Percentiles rank a stretch among this genome's conserved stretches.
These are phyloP conservation scores for Gymnocheta viridis DNA, from an alignment of 2,888 invertebrate species.

Conservation along the genomic window DNA sequence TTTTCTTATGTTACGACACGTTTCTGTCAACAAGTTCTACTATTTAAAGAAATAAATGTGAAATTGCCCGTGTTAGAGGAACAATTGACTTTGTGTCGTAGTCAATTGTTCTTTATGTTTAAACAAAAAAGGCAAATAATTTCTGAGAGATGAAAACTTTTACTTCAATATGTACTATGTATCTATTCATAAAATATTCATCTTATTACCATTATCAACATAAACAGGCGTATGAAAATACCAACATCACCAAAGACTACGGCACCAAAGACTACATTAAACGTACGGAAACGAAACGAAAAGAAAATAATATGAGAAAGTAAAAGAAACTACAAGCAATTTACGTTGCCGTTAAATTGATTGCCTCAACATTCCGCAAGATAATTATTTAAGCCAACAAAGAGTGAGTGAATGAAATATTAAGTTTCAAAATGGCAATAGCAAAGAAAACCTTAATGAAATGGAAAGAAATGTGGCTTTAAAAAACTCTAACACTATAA, in stretches of 20 bases:
- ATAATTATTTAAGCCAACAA: conserved; percentile 69
- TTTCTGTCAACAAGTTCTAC: neutral
- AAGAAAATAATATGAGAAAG: neutral
- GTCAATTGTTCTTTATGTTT: too few species aligned
- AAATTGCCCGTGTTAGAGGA: neutral
- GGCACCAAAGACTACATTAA: neutral
- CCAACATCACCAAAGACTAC: neutral
- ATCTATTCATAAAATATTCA: conserved; percentile 19
- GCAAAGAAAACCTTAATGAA: conserved; percentile 1
- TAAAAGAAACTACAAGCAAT: conserved; percentile 48
- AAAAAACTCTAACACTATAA: conserved; percentile 41
- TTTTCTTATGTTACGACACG: neutral
- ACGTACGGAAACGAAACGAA: neutral
- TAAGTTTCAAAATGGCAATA: conserved; percentile 47
- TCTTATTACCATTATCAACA: conserved; percentile 33
- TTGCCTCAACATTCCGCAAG: conserved; percentile 68
- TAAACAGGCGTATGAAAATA: conserved; percentile 6
- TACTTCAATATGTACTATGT: neutral
- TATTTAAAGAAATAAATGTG: neutral
- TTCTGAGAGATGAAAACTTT: neutral
- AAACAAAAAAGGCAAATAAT: neutral
- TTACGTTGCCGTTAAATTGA: conserved; percentile 66
- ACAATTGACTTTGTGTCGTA: too few species aligned
- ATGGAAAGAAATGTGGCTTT: conserved; percentile 8
- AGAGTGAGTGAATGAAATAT: conserved; percentile 59